Base-by-base conservation (phyloP, 2,797 vertebrate genomes). In the Numenius phaeopus region DNA sequence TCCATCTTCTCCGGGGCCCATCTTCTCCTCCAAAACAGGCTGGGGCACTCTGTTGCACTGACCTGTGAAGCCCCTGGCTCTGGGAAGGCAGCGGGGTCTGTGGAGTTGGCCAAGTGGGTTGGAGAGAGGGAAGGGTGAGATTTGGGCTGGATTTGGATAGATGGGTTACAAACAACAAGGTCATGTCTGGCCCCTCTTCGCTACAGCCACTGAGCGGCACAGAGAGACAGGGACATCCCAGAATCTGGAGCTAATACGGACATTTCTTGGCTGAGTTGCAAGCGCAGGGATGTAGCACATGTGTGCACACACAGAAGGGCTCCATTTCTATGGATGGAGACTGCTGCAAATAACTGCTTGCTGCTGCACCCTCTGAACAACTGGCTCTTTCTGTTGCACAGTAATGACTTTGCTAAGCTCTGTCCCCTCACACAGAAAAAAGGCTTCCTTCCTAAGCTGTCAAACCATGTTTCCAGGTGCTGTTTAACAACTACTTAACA, bases 271-370 rank as follows among this genome's bases (percentile, higher is more conserved):
- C 71, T 14, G 24, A 26, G 64, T 4, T n/a, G 76, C 11, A 85
- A 16, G 42, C 0, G 0, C 0, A 0, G 58, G 58, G 54, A 15
- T 24, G 61, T 4, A 39, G 39, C 40, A 16, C 4, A 10, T 0
- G 0, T 10, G 42, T 42, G 72, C 13, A 29, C 7, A 3, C 9
- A 26, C 37, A 29, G 34, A 30, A 46, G 50, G 52, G 39, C 49
- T 58, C 30, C 6, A 5, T 12, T 39, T 27, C 83, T 37, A 2
- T 5, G 52, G 44, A 34, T 42, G 26, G 29, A 15, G 23, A 1
- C 32, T 27, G 71, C 66, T 73, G 34, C 71, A 27, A 9, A 17
- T 3, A 8, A 9, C 55, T 29, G 11, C 65, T 55, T 46, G 40
- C 64, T 34, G 14, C 11, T 24, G 30, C 32, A 65, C 34, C 67